A percentile compares a stretch with the other conserved stretches of the same genome.
These are phyloP conservation scores for Boleophthalmus pectinirostris DNA, from an alignment of 2,113 vertebrate species.

Conservation along the genomic window DNA sequence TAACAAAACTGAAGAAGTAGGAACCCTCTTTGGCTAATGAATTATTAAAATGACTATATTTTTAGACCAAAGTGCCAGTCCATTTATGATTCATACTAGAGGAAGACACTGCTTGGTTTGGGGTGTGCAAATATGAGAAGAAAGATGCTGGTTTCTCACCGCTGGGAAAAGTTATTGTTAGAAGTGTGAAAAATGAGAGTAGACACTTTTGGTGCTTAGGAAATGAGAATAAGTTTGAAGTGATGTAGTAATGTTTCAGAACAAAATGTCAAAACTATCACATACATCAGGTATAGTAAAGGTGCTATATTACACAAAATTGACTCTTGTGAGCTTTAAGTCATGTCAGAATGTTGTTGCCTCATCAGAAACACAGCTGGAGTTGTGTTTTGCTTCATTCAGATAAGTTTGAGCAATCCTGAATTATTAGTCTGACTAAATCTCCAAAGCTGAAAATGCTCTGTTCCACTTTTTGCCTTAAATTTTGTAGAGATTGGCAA, in stretches of 20 bases:
- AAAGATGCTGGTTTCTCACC: background rate
- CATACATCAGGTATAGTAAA: background rate
- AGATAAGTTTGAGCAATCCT: no score
- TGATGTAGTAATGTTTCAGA: background rate
- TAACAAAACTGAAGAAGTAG: conserved; percentile 17
- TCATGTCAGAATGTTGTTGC: no score
- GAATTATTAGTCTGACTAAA: no score
- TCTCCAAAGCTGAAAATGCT: no score
- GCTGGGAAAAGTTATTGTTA: conserved; percentile 12
- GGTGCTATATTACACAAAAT: no score
- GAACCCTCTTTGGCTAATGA: conserved; percentile 40
- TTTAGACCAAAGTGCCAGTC: conserved; percentile 46
- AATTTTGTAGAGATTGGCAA: no score
- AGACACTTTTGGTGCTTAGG: background rate
- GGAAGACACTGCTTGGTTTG: conserved; percentile 29
- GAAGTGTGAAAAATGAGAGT: conserved; percentile 9
- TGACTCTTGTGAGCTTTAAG: no score
- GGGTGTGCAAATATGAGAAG: conserved; percentile 22
- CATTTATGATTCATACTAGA: conserved; percentile 52
- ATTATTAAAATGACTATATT: conserved; percentile 50
- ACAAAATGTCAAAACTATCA: background rate
- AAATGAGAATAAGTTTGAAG: conserved; percentile 7
- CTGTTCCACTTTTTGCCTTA: no score
- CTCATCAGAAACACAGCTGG: no score
- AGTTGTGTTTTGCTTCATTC: no score